Evolutionary conservation across 1,140 invertebrate genomes (phyloP), one percentile per base, ranked within the genome.

Genomic region (Nautilus pompilius): DNA sequence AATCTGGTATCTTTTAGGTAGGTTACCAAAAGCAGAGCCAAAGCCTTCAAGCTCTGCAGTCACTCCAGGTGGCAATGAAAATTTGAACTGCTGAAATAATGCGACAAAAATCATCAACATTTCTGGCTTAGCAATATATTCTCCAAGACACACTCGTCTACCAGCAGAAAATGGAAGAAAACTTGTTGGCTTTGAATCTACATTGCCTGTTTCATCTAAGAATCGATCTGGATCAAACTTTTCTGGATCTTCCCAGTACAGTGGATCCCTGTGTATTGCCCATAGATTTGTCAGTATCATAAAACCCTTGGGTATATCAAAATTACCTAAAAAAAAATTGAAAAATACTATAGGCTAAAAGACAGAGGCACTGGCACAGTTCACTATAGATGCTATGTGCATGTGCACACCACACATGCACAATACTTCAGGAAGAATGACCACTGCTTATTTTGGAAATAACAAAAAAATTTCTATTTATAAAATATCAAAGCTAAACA

Each of bases 211-310:
- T 4, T 68, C 49, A 36, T 71, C 56, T 13, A 83, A 45, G 61
- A 82, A 83, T 51, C 80, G 61, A 41, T 93, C 90, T 0, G 93
- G 93, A 61, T 87, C 85, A 78, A 93, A 93, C 24, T 82, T 77
- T 58, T 90, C 85, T 0, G 92, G 90, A 36, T 95, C 85, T 0
- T 84, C 85, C 75, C 90, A 92, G 55, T 87, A 87, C 1, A 86
- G 81, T 2, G 88, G 85, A 70, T 91, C 88, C 84, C 90, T 89
- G 26, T 93, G 83, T 51, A 91, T 86, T 55, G 87, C 87, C 62
- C 89, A 88, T 68, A 91, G 89, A 76, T 93, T 95, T n/a, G 88
- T 88, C 5, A 94, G 85, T 0, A 95, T 87, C 86, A 92, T 91
- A 24, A 91, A 91, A 63, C 92, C 89, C 88, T 85, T 84, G 0